Evolutionary conservation across 2,797 vertebrate species (phyloP), one percentile per base, ranked within the genome.

Genomic region (Craterocephalus amniculus): DNA sequence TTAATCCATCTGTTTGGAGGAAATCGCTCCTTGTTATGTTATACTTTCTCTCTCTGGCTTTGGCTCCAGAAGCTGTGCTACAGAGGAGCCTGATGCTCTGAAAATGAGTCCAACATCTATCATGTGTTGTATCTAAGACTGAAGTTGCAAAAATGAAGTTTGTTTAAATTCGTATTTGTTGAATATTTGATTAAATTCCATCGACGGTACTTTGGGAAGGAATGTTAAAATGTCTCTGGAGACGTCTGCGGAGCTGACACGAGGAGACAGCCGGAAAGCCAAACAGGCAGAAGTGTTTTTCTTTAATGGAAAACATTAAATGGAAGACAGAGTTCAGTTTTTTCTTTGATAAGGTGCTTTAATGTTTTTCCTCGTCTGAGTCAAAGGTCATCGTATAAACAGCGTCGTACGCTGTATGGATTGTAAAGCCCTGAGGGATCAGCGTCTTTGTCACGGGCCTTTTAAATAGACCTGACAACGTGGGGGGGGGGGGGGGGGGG

Each of bases 401-500:
- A 20, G 2, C n/a, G 34, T 54, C 45, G 3, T 7, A 9, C 34
- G 27, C 24, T 31, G 26, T 18, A 27, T 38, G 16, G 61, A 54
- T 29, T 29, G 31, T 57, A 1, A 60, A 43, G n/a, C 57, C 56
- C 26, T 45, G 26, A 48, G 54, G 36, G 66, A 67, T 61, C 14
- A 64, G 71, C 57, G 20, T 58, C 1, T 71, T 71, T 2, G 70
- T 54, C 45, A 27, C 36, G 13, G 14, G 35, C n/a, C 72, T 29
- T 63, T 64, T 45, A 63, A 77, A 60, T 55, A 72, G 79, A 74
- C 70, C 16, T 35, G 31, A 61, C 51, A 4, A 58, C 6, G 12
- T 24, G 26, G 45, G 12, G 20, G 16, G 5, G 22, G 62, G 35
- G 5, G n/a, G n/a, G n/a, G n/a, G n/a, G n/a, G n/a, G n/a, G n/a